Evolutionary conservation across 2,888 invertebrate species (phyloP).

Genomic region (Rhodophaea formosa): DNA sequence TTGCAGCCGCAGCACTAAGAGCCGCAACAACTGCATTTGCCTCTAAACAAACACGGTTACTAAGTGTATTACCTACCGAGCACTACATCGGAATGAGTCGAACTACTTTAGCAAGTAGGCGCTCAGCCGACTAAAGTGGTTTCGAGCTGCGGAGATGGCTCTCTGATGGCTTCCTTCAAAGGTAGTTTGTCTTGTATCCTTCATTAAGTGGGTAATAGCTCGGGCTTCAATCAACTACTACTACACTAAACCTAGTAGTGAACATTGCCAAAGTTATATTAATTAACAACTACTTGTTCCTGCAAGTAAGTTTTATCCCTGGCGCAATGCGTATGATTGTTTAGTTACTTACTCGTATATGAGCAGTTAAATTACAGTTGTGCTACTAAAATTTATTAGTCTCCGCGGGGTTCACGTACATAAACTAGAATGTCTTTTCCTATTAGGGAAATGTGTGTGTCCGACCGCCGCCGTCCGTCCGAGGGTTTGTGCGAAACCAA

Average conservation of each 20-base stretch:
- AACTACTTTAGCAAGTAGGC: slow-evolving; percentile 58
- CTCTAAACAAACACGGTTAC: slow-evolving; percentile 58
- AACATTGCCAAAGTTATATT: slow-evolving; percentile 38
- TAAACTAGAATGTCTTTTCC: slow-evolving; percentile 13
- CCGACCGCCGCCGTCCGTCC: background rate
- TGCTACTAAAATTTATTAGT: slow-evolving; percentile 27
- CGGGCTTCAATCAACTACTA: slow-evolving; percentile 50
- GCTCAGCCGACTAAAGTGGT: slow-evolving; percentile 57
- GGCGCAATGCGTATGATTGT: slow-evolving; percentile 26
- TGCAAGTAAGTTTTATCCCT: slow-evolving; percentile 24
- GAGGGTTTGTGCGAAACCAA: background rate
- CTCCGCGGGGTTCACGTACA: slow-evolving; percentile 23
- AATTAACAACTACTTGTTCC: slow-evolving; percentile 37
- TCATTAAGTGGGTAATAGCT: slow-evolving; percentile 59
- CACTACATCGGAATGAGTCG: slow-evolving; percentile 57
- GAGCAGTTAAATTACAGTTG: slow-evolving; percentile 25
- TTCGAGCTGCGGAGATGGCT: slow-evolving; percentile 54
- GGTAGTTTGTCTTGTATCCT: slow-evolving; percentile 62
- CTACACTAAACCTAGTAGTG: slow-evolving; percentile 39
- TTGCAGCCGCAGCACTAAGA: slow-evolving; percentile 52
- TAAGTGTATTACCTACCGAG: slow-evolving; percentile 60
- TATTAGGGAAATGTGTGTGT: slow-evolving; percentile 9
- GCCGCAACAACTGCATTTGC: slow-evolving; percentile 64
- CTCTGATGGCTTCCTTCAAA: slow-evolving; percentile 57
- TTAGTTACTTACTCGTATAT: slow-evolving; percentile 20